Evolutionary conservation across 2,113 vertebrate genomes (phyloP).

Genomic region (Ceyx margarethae): DNA sequence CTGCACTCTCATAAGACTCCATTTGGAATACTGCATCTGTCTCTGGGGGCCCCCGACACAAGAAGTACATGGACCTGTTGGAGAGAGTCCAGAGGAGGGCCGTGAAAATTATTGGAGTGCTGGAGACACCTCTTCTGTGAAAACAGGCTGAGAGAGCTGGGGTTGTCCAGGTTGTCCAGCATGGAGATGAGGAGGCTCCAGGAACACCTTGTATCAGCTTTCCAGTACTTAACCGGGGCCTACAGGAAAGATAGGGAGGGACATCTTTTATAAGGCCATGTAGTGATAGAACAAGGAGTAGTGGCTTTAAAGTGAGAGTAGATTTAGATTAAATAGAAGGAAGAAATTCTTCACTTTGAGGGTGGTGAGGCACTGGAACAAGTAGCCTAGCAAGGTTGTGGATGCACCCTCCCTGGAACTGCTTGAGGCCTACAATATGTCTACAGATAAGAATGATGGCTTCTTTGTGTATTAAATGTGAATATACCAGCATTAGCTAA

Average conservation of each 20-base stretch:
- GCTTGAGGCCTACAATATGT: background rate
- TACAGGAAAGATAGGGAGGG: background rate
- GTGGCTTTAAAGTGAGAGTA: background rate
- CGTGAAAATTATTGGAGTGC: background rate
- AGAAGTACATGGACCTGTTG: background rate
- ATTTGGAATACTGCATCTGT: background rate
- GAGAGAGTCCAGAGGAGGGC: background rate
- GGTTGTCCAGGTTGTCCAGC: background rate
- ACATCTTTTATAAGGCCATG: background rate
- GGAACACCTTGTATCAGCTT: background rate
- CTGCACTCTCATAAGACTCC: background rate
- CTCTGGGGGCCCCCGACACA: background rate
- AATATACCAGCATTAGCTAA: constrained; percentile 14
- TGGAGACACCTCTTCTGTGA: background rate
- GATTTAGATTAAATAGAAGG: background rate
- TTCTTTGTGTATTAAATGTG: background rate
- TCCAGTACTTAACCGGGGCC: background rate
- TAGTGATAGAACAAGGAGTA: background rate
- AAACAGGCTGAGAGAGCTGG: background rate
- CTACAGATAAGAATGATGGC: background rate
- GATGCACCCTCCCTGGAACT: background rate
- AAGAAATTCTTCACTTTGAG: background rate
- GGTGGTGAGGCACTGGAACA: background rate
- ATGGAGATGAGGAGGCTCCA: background rate
- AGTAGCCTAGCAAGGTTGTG: background rate